Percentiles rank a stretch among this genome's conserved stretches.
Evolutionary conservation across 2,888 invertebrate species (phyloP).

Genomic region (Adelphocoris suturalis): DNA sequence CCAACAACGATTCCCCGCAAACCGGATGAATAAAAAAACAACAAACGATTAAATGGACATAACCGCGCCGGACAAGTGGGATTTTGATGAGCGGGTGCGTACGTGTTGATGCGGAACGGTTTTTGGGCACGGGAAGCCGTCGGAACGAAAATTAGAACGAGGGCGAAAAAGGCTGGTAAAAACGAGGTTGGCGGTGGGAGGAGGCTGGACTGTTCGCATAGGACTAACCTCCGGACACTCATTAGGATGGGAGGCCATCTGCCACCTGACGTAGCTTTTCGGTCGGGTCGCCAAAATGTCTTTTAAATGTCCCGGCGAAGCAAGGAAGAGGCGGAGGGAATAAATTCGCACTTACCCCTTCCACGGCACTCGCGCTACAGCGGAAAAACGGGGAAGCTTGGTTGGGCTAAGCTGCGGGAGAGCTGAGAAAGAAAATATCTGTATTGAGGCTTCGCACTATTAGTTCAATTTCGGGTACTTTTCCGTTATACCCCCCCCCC

Average conservation of each 20-base stretch:
- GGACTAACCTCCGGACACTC: constrained; percentile 31
- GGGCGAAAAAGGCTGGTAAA: constrained; percentile 41
- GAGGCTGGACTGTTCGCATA: neutral
- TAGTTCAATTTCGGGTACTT: too few relatives aligned
- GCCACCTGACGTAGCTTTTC: constrained; percentile 46
- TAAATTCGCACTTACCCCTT: constrained; percentile 3
- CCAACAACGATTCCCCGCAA: constrained; percentile 19
- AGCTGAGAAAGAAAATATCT: too few relatives aligned
- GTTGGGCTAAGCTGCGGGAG: too few relatives aligned
- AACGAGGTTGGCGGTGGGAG: constrained; percentile 8
- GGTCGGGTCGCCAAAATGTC: neutral
- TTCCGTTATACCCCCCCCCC: too few relatives aligned
- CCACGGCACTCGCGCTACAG: neutral
- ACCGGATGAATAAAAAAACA: neutral
- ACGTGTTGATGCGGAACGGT: constrained; percentile 58
- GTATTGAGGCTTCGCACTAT: too few relatives aligned
- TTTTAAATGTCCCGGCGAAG: neutral
- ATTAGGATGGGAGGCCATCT: constrained; percentile 48
- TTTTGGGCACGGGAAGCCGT: neutral
- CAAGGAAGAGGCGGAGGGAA: neutral
- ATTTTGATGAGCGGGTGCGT: constrained; percentile 51
- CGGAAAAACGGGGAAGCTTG: too few relatives aligned
- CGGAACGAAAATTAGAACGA: neutral
- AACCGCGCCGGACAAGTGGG: constrained; percentile 49
- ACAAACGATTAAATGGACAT: constrained; percentile 38